Conservation (phyloP, 2,113 vertebrate genomes). For the Choloepus hoffmanni region DNA sequence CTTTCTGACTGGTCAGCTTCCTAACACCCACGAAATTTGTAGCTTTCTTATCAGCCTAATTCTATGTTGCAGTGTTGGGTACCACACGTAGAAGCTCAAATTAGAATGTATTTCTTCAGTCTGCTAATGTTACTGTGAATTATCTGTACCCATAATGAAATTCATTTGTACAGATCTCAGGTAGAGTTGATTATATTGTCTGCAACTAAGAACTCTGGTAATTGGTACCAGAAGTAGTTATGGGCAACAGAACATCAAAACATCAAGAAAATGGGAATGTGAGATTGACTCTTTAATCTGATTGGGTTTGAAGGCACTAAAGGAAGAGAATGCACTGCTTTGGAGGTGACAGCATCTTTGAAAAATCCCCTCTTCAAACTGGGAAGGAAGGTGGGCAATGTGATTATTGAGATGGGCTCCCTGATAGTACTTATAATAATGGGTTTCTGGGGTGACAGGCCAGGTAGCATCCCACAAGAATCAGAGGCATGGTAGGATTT, state of each 20-base stretch:
- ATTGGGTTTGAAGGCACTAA: not conserved
- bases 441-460: not conserved
- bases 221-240: conserved; percentile 15
- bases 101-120: not conserved
- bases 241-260: not conserved
- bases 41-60: not conserved
- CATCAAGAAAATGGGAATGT: not conserved
- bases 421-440: not conserved
- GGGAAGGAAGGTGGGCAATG: not conserved
- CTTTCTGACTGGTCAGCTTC: not conserved
- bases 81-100: not conserved
- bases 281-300: not conserved
- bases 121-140: not conserved
- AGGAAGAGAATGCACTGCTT: not conserved
- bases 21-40: not conserved
- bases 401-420: not conserved
- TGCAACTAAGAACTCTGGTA: not conserved
- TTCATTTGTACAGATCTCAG: not conserved
- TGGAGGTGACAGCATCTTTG: not conserved
- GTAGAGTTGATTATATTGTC: not conserved
- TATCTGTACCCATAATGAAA: not conserved
- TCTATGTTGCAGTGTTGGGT: not conserved
- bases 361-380: not conserved
- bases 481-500: not conserved
- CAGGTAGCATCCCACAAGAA: not conserved